phyloP scores from a whole-genome alignment of 2,797 vertebrate genomes.

The Sandelia bainsii region DNA sequence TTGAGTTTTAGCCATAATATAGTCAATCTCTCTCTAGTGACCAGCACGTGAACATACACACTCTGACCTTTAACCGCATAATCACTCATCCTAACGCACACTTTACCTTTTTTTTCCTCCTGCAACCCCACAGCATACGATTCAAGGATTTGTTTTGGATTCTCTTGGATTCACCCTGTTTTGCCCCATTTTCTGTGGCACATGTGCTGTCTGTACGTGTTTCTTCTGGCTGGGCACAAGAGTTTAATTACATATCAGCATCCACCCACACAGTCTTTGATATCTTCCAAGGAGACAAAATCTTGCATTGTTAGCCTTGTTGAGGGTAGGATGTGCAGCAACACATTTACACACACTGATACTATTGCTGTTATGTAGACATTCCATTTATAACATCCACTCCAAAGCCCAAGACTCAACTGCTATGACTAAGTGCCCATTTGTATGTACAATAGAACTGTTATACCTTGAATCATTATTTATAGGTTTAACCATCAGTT shows the following conservation, averaged over 20 bases:
- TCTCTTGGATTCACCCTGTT: slow-evolving; percentile 65
- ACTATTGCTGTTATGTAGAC: slow-evolving; percentile 31
- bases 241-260: slow-evolving; percentile 75
- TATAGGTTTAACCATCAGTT: not conserved
- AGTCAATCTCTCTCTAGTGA: slow-evolving; percentile 49
- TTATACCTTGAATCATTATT: not conserved
- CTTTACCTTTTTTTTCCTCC: slow-evolving; percentile 2
- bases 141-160: slow-evolving; percentile 77
- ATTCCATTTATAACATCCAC: slow-evolving; percentile 46
- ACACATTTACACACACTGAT: slow-evolving; percentile 35
- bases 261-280: slow-evolving; percentile 67
- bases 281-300: slow-evolving; percentile 62
- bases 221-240: slow-evolving; percentile 53
- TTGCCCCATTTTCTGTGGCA: slow-evolving; percentile 42
- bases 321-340: slow-evolving; percentile 44
- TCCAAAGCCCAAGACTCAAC: slow-evolving; percentile 5
- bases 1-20: slow-evolving; percentile 56
- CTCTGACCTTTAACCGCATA: slow-evolving; percentile 36
- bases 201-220: slow-evolving; percentile 32
- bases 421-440: not conserved
- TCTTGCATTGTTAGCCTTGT: slow-evolving; percentile 59
- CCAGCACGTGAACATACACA: slow-evolving; percentile 33
- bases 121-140: slow-evolving; percentile 58
- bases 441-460: not conserved
- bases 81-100: slow-evolving; percentile 4